Base-by-base conservation (phyloP, 2,888 invertebrate species). In the Sphaerophoria rueppellii region DNA sequence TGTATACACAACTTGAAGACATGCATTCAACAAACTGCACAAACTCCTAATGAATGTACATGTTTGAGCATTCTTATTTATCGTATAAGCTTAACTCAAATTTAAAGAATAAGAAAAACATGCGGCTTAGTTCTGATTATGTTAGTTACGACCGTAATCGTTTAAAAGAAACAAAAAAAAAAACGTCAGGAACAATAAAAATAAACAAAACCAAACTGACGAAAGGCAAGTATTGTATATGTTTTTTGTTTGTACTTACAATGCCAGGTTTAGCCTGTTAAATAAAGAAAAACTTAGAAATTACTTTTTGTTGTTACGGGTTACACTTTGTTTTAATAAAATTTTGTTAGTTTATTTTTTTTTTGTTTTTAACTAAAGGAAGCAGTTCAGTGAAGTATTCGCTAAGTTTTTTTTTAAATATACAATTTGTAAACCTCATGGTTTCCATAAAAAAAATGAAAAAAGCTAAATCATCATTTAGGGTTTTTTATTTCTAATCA, bases 201-300 rank as follows among this genome's bases (percentile, higher is more conserved):
- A 2, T 24, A 24, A 75, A 80, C 82, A 88, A 87, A 76, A 73
- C 76, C 54, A 78, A 83, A 77, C 50, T 46, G 37, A 61, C 79
- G 60, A 72, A 55, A 16, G 57, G 48, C 82, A 79, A 75, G 61
- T 73, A 37, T 34, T 67, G 54, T 79, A 58, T 71, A 34, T 54
- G 32, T 52, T 57, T 86, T 71, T 50, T 54, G 32, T 52, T 57
- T 86, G 89, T 93, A 94, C 94, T 94, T 93, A 94, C 94, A 92
- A 93, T 93, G 90, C 92, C 93, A 87, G 93, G 93, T 91, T 94
- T 94, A 89, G 94, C 94, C 94, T 93, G 90, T 88, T 87, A 87
- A 88, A 89, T 85, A 85, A 82, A 82, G 52, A 80, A 85, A 80
- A 63, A 72, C 58, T 60, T 7, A 63, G 61, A 73, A 73, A 80